These are phyloP conservation scores for Antennarius striatus DNA, from an alignment of 2,113 vertebrate species.

Conservation along the genomic window DNA sequence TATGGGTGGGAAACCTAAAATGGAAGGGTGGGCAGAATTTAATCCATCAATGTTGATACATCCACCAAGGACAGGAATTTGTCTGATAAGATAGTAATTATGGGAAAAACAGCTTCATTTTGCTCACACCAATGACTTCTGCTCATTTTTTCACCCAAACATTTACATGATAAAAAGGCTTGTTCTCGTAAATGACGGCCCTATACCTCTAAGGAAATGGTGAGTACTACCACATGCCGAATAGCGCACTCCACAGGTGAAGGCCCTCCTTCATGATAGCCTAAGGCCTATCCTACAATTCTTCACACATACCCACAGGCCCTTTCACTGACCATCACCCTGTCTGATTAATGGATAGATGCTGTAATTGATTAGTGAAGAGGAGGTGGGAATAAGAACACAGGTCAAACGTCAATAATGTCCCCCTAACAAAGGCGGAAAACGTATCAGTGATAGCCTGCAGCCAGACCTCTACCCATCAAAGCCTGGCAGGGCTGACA, in stretches of 20 bases:
- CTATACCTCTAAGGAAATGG: conserved; percentile 15
- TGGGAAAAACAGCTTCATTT: background rate
- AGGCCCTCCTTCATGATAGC: conserved; percentile 77
- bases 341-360: conserved; percentile 96
- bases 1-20: conserved; percentile 27
- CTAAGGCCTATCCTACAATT: conserved; percentile 76
- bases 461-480: conserved; percentile 88
- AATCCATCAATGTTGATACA: conserved; percentile 50
- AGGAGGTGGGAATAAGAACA: conserved; percentile 93
- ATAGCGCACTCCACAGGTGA: conserved; percentile 60
- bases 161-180: background rate
- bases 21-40: conserved; percentile 43
- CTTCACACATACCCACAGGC: conserved; percentile 82
- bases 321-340: conserved; percentile 91
- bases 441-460: conserved; percentile 89
- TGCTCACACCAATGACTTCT: conserved; percentile 28
- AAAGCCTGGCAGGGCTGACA: conserved; percentile 84
- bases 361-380: conserved; percentile 96
- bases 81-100: background rate
- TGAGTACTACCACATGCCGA: conserved; percentile 25
- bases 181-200: background rate
- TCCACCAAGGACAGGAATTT: conserved; percentile 30
- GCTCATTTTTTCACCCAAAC: conserved; percentile 12
- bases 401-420: conserved; percentile 90
- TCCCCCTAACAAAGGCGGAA: conserved; percentile 87